Conservation (phyloP, 1,140 invertebrate genomes). For the Drosophila triauraria region DNA sequence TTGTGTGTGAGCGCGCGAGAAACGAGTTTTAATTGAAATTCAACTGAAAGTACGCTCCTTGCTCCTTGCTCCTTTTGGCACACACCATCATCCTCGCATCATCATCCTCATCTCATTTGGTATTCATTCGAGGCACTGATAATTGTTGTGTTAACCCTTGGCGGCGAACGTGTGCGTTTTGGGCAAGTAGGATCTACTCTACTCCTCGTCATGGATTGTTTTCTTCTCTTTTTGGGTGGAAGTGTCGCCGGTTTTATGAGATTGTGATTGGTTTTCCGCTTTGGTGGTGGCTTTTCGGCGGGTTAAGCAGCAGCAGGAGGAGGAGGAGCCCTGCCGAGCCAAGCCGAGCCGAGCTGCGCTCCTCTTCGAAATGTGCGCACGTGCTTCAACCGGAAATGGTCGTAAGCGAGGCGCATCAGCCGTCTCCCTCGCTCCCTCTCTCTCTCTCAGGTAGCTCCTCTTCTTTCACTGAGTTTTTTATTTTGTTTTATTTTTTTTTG, state of each 20-base stretch:
- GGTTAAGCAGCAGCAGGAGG: constrained; percentile 14
- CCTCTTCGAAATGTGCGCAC: constrained; percentile 71
- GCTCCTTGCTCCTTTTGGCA: constrained; percentile 71
- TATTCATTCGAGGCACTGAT: constrained; percentile 60
- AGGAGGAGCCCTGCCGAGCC: constrained; percentile 1
- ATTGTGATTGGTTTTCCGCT: constrained; percentile 74
- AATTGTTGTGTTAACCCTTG: constrained; percentile 79
- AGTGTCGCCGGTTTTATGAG: constrained; percentile 64
- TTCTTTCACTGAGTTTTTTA: constrained; percentile 53
- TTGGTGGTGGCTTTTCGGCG: constrained; percentile 68
- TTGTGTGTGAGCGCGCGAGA: constrained; percentile 48
- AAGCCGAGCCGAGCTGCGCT: constrained; percentile 43
- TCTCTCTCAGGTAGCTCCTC: constrained; percentile 24
- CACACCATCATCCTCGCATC: constrained; percentile 61
- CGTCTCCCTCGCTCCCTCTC: constrained; percentile 42
- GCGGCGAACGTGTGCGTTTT: constrained; percentile 77
- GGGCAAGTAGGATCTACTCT: constrained; percentile 64
- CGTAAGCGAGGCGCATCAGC: constrained; percentile 80
- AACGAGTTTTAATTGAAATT: constrained; percentile 83
- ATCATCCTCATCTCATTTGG: constrained; percentile 33
- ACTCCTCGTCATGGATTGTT: constrained; percentile 15
- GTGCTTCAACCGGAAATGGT: constrained; percentile 83
- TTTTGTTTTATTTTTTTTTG: constrained; percentile 48
- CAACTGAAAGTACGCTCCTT: constrained; percentile 55
- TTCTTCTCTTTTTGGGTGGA: constrained; percentile 30